Conservation (phyloP, 2,888 invertebrate species). For the Cryptus viduatorius region DNA sequence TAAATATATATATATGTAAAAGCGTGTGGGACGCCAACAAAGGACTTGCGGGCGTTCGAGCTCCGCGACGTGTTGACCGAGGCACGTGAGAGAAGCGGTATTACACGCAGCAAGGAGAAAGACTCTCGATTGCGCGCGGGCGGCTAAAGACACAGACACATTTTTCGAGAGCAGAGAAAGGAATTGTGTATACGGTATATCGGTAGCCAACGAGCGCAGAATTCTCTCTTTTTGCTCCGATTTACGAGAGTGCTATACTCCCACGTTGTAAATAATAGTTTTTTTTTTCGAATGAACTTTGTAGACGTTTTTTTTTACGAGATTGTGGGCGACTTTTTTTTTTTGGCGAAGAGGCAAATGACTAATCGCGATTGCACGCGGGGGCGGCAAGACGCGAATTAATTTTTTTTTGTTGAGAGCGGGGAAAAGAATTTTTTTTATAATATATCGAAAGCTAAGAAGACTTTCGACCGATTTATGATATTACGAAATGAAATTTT, state of each 20-base stretch:
- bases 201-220: constrained; percentile 40
- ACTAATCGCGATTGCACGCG: too few relatives aligned
- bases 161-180: constrained; percentile 68
- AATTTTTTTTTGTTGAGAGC: too few relatives aligned
- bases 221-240: constrained; percentile 35
- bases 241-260: constrained; percentile 11
- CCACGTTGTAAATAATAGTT: not conserved
- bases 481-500: too few relatives aligned
- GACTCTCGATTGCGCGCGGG: constrained; percentile 63
- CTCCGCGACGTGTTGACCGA: constrained; percentile 63
- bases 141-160: constrained; percentile 42
- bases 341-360: not conserved
- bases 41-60: constrained; percentile 64
- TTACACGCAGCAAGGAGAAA: constrained; percentile 57
- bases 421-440: not conserved
- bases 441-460: not conserved
- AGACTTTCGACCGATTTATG: too few relatives aligned
- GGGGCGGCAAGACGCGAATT: too few relatives aligned
- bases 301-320: not conserved
- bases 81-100: constrained; percentile 60
- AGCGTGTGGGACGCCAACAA: constrained; percentile 65
- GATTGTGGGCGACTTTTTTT: not conserved
- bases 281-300: not conserved
- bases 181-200: constrained; percentile 60
- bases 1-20: constrained; percentile 4